phyloP scores from a whole-genome alignment of 2,797 vertebrate genomes.

The Sebastes diaconus region DNA sequence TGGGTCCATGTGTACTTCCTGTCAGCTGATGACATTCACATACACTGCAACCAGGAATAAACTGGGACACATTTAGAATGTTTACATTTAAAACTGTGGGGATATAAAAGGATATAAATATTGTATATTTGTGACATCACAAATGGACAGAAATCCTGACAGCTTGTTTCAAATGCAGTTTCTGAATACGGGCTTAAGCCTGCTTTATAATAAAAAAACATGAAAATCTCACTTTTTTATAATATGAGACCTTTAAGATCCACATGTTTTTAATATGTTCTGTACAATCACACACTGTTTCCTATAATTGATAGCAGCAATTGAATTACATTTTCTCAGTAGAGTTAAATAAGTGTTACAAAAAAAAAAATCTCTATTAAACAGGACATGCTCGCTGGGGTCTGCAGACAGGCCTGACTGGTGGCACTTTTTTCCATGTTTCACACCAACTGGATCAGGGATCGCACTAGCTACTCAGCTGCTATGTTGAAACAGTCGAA shows the following conservation, averaged over 20 bases:
- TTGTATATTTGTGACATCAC: too few relatives aligned
- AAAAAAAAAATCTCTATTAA: background rate
- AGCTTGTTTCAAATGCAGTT: too few relatives aligned
- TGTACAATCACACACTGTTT: background rate
- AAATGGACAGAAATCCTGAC: too few relatives aligned
- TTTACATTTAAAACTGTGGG: too few relatives aligned
- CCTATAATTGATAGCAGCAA: background rate
- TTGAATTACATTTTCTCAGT: background rate
- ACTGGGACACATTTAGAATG: too few relatives aligned
- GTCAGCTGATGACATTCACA: too few relatives aligned
- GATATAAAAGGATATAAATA: too few relatives aligned
- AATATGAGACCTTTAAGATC: background rate
- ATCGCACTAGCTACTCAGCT: slow-evolving; percentile 2
- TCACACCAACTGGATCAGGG: background rate
- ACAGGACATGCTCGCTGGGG: background rate
- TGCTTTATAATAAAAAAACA: too few relatives aligned
- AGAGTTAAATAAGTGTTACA: background rate
- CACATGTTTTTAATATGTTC: background rate
- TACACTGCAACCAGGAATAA: too few relatives aligned
- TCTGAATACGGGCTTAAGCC: too few relatives aligned
- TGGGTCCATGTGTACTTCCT: too few relatives aligned
- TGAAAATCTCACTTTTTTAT: too few relatives aligned
- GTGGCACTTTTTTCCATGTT: background rate
- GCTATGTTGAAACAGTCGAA: background rate
- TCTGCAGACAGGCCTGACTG: background rate